phyloP scores from a whole-genome alignment of 1,140 invertebrate genomes.

The Hirudo medicinalis region DNA sequence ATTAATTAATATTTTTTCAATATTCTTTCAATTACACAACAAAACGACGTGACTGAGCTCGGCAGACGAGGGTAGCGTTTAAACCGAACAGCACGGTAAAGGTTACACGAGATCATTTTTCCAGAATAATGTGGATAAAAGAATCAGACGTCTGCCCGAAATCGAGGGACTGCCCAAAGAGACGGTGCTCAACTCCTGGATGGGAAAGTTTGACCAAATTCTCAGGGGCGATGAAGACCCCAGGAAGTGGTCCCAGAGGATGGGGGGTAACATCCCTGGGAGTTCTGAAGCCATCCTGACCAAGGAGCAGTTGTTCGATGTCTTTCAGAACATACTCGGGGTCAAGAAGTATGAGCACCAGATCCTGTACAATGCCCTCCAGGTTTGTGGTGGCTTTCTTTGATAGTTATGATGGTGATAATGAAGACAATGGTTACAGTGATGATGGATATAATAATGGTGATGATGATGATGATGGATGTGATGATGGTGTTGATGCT shows the following conservation, averaged over 20 bases:
- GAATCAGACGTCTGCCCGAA: conserved; percentile 89
- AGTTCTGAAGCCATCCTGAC: conserved; percentile 40
- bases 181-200: conserved; percentile 94
- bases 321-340: conserved; percentile 95
- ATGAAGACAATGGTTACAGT: background rate
- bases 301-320: conserved; percentile 69
- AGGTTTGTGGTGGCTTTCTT: conserved; percentile 50
- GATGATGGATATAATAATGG: background rate
- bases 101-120: background rate
- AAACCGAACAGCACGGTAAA: too few species aligned
- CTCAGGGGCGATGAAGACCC: conserved; percentile 62
- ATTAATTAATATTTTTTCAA: too few species aligned
- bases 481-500: background rate
- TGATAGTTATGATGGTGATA: background rate
- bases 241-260: conserved; percentile 37
- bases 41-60: too few species aligned
- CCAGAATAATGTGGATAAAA: conserved; percentile 81
- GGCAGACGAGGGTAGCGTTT: too few species aligned
- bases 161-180: conserved; percentile 98
- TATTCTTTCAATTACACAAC: too few species aligned
- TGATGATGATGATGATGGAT: background rate
- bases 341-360: conserved; percentile 99
- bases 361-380: conserved; percentile 91
- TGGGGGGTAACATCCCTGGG: conserved; percentile 34
- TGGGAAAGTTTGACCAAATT: conserved; percentile 98